Evolutionary conservation across 2,113 vertebrate genomes (phyloP).

Genomic region (Axis porcinus): DNA sequence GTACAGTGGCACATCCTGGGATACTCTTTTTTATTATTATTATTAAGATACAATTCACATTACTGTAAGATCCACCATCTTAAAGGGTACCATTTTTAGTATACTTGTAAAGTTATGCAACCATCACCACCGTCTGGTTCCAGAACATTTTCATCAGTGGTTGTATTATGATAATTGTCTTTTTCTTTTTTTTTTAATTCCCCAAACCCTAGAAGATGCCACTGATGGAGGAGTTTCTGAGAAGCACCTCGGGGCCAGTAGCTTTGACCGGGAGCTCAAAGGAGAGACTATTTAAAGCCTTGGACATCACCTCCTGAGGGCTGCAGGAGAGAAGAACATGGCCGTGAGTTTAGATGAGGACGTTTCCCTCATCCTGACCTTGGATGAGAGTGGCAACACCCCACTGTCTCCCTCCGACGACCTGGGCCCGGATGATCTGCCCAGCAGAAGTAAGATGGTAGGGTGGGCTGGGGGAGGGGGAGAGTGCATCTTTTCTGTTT

Average conservation of each 20-base stretch:
- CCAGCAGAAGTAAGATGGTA: conserved; percentile 85
- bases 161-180: not conserved
- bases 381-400: conserved; percentile 87
- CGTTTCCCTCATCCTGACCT: conserved; percentile 93
- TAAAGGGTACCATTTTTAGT: not conserved
- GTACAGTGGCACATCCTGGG: not conserved
- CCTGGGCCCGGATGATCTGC: conserved; percentile 79
- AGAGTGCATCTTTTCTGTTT: not conserved
- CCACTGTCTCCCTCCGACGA: conserved; percentile 78
- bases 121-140: not conserved
- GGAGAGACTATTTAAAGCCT: not conserved
- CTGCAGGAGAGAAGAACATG: conserved; percentile 40
- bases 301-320: not conserved
- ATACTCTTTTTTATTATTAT: not conserved
- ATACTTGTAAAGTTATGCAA: not conserved
- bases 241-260: conserved; percentile 25
- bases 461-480: too few species aligned
- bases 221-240: conserved; percentile 31
- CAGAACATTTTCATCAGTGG: not conserved
- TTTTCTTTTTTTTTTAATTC: not conserved
- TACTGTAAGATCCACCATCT: not conserved
- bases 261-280: not conserved
- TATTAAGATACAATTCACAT: not conserved
- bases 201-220: not conserved
- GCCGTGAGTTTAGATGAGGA: conserved; percentile 90